Percentiles rank a stretch among this genome's conserved stretches.
Conservation (phyloP, 1,140 invertebrate genomes). For the Hyposmocoma kahamanoa region DNA sequence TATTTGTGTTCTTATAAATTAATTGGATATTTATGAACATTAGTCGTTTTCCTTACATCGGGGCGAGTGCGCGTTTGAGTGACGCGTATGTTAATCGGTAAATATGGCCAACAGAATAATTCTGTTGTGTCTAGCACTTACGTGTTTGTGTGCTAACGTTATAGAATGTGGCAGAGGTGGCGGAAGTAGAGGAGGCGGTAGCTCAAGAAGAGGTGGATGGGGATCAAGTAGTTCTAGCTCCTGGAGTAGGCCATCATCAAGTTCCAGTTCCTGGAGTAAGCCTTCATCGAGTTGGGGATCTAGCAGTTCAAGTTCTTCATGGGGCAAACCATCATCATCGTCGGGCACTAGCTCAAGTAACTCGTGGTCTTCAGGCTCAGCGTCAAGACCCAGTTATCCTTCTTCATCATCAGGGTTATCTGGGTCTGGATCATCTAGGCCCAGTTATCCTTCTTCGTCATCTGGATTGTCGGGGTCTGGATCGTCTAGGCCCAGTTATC, state of each 20-base stretch:
- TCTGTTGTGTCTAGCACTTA: conserved; percentile 25
- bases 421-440: conserved; percentile 6
- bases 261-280: background rate
- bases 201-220: conserved; percentile 8
- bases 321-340: conserved; percentile 21
- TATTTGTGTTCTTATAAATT: too few species aligned
- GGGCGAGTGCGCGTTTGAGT: conserved; percentile 8
- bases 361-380: background rate
- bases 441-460: conserved; percentile 4
- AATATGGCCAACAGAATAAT: conserved; percentile 29
- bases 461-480: conserved; percentile 18
- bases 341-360: conserved; percentile 10
- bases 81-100: too few species aligned
- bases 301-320: background rate
- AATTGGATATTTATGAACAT: too few species aligned
- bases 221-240: conserved; percentile 9
- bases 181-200: conserved; percentile 12
- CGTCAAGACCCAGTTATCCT: conserved; percentile 10
- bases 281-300: background rate
- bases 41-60: too few species aligned
- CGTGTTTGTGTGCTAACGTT: conserved; percentile 10
- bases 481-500: conserved; percentile 13
- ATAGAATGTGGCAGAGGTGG: conserved; percentile 10
- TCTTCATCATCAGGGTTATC: conserved; percentile 14
- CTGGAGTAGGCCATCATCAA: background rate